A percentile compares a stretch with the other conserved stretches of the same genome.
phyloP scores from a whole-genome alignment of 2,113 vertebrate species.

The Condylura cristata region DNA sequence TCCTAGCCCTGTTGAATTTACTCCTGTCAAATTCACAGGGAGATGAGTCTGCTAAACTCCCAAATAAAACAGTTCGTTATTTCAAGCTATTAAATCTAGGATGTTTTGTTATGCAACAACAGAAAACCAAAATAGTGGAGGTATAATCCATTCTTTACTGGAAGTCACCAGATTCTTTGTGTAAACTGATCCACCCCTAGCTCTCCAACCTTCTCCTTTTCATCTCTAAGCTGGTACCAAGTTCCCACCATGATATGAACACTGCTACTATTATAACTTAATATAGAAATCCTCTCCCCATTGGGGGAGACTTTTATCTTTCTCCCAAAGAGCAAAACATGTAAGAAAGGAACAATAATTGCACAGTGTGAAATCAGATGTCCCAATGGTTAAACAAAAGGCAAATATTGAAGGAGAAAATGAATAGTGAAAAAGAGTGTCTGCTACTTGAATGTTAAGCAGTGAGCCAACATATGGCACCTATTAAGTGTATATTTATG shows the following conservation, averaged over 20 bases:
- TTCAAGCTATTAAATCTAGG: not conserved
- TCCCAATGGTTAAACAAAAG: not conserved
- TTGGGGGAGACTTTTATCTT: not conserved
- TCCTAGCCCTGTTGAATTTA: not conserved
- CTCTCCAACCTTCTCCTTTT: not conserved
- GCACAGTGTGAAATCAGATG: not conserved
- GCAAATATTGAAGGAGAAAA: not conserved
- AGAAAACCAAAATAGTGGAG: not conserved
- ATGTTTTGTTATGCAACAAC: not conserved
- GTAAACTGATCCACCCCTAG: not conserved
- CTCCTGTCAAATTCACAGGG: not conserved
- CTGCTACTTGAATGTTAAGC: not conserved
- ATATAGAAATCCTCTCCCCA: not conserved
- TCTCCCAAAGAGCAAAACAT: not conserved
- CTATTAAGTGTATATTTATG: constrained; percentile 10
- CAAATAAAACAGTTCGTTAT: not conserved
- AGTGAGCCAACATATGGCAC: not conserved
- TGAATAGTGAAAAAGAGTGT: not conserved
- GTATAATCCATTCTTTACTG: not conserved
- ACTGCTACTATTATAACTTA: not conserved
- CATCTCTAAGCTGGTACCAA: not conserved
- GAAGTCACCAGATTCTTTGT: not conserved
- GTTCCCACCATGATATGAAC: not conserved
- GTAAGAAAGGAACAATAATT: not conserved
- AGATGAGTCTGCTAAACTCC: not conserved